Evolutionary conservation across 2,888 invertebrate species (phyloP).

Genomic region (Aphidius colemani): DNA sequence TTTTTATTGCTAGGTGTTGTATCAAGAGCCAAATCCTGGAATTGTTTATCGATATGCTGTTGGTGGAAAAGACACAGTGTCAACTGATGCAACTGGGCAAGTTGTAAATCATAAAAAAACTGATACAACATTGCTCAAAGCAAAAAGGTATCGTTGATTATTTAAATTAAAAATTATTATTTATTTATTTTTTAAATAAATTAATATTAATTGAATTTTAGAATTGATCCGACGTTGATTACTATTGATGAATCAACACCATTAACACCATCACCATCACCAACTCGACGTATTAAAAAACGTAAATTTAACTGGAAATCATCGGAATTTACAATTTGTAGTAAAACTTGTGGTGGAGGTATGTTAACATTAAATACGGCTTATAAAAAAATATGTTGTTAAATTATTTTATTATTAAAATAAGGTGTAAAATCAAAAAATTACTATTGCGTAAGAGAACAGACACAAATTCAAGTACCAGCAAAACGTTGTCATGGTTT

Average conservation of each 20-base stretch:
- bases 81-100: conserved; percentile 15
- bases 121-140: neutral
- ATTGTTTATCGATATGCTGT: conserved; percentile 87
- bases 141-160: neutral
- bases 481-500: conserved; percentile 70
- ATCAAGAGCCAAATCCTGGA: conserved; percentile 82
- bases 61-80: conserved; percentile 60
- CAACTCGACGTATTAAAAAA: neutral
- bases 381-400: neutral
- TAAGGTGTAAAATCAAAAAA: conserved; percentile 72
- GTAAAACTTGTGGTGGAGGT: conserved; percentile 81
- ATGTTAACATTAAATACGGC: conserved; percentile 34
- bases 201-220: conserved; percentile 16
- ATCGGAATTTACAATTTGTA: conserved; percentile 77
- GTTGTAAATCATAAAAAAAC: conserved; percentile 1
- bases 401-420: neutral
- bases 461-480: conserved; percentile 64
- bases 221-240: conserved; percentile 21
- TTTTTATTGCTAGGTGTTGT: conserved; percentile 68
- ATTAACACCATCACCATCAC: conserved; percentile 27
- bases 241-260: conserved; percentile 29
- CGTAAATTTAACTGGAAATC: conserved; percentile 78
- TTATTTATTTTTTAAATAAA: conserved; percentile 1
- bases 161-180: too few relatives aligned
- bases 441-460: conserved; percentile 74